Evolutionary conservation across 2,113 vertebrate genomes (phyloP).

Genomic region (Ranitomeya imitator): DNA sequence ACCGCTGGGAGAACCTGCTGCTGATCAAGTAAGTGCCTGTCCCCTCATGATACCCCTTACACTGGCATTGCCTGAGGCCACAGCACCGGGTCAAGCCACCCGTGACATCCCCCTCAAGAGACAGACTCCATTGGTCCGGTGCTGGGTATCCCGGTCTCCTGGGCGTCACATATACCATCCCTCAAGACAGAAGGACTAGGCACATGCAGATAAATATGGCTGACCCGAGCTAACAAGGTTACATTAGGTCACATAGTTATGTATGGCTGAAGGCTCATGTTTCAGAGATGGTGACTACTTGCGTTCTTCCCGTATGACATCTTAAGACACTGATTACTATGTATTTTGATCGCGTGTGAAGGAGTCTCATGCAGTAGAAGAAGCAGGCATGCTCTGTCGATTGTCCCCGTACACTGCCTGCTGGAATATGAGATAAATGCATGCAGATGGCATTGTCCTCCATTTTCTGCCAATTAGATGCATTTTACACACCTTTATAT

Average conservation of each 20-base stretch:
- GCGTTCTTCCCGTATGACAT: background rate
- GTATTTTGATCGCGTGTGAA: background rate
- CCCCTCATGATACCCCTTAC: too few relatives aligned
- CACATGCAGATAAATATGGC: conserved; percentile 2
- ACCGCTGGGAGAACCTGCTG: too few relatives aligned
- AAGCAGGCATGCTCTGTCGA: background rate
- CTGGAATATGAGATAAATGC: background rate
- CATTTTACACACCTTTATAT: background rate
- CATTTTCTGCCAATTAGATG: background rate
- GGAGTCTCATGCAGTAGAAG: background rate
- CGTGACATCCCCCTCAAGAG: too few relatives aligned
- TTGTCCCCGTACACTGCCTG: background rate
- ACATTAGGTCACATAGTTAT: background rate
- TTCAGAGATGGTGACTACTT: background rate
- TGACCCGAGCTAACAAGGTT: background rate
- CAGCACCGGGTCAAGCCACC: too few relatives aligned
- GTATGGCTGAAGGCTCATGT: background rate
- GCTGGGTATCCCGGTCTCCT: too few relatives aligned
- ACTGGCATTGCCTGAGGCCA: too few relatives aligned
- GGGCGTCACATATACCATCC: background rate
- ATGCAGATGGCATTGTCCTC: background rate
- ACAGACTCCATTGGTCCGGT: too few relatives aligned
- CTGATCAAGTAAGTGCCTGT: too few relatives aligned
- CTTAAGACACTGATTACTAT: background rate
- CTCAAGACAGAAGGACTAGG: background rate